phyloP scores from a whole-genome alignment of 2,888 invertebrate species.

The Rotaria socialis region DNA sequence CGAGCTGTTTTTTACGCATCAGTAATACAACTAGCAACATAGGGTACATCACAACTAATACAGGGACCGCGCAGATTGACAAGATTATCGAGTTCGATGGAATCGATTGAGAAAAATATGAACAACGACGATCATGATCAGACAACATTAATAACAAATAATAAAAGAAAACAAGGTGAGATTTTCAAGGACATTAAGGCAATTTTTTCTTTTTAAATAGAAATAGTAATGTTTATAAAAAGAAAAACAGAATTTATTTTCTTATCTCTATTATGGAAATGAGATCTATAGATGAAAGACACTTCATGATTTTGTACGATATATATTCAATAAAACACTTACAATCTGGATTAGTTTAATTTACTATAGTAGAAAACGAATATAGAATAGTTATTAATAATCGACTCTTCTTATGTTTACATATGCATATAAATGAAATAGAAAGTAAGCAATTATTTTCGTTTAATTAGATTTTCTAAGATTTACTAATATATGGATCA shows the following conservation, averaged over 20 bases:
- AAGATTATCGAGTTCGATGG: neutral
- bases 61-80: neutral
- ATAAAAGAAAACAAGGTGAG: conserved; percentile 4
- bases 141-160: conserved; percentile 4
- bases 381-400: too few relatives aligned
- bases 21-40: conserved; percentile 18
- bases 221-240: too few relatives aligned
- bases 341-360: neutral
- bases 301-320: neutral
- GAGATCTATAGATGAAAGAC: neutral
- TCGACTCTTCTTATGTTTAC: too few relatives aligned
- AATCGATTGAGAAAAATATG: neutral
- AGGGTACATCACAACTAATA: neutral
- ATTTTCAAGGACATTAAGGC: neutral
- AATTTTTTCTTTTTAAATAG: too few relatives aligned
- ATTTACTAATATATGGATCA: too few relatives aligned
- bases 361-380: neutral
- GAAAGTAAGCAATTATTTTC: too few relatives aligned
- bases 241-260: too few relatives aligned
- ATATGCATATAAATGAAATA: too few relatives aligned
- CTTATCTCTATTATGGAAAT: neutral
- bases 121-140: neutral
- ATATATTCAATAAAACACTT: neutral
- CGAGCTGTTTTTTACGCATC: conserved; percentile 21
- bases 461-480: too few relatives aligned